phyloP scores from a whole-genome alignment of 1,140 invertebrate species.

The Dryas iulia region DNA sequence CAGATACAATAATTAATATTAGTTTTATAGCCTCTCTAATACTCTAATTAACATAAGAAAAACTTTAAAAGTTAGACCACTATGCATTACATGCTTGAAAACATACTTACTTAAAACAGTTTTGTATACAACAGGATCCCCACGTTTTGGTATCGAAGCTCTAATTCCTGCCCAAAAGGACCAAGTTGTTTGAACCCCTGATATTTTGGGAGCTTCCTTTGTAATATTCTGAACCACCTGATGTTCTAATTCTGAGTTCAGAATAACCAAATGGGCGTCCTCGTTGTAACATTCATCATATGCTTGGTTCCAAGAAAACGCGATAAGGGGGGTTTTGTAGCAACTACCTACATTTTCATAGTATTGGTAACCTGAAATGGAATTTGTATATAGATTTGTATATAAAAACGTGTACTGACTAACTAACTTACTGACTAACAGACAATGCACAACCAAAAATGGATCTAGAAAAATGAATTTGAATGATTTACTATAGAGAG shows the following conservation, averaged over 20 bases:
- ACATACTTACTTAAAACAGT: slow-evolving; percentile 60
- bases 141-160: slow-evolving; percentile 32
- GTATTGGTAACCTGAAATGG: slow-evolving; percentile 48
- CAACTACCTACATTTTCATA: slow-evolving; percentile 43
- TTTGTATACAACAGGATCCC: slow-evolving; percentile 41
- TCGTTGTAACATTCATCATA: slow-evolving; percentile 48
- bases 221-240: slow-evolving; percentile 40
- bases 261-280: slow-evolving; percentile 53
- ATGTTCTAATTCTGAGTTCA: slow-evolving; percentile 55
- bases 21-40: too few relatives aligned
- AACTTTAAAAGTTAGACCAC: not conserved
- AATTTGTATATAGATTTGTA: not conserved
- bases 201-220: not conserved
- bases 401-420: too few relatives aligned
- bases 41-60: not conserved
- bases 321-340: slow-evolving; percentile 48
- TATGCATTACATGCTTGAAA: too few relatives aligned
- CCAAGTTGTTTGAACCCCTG: slow-evolving; percentile 13
- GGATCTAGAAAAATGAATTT: too few relatives aligned
- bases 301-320: slow-evolving; percentile 54
- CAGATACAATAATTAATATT: too few relatives aligned
- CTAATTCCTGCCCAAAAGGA: slow-evolving; percentile 52
- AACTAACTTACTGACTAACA: too few relatives aligned
- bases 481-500: too few relatives aligned
- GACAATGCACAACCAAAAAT: too few relatives aligned